Base-by-base conservation (phyloP, 35 echinoderm and acorn worm species). In the Apostichopus japonicus region DNA sequence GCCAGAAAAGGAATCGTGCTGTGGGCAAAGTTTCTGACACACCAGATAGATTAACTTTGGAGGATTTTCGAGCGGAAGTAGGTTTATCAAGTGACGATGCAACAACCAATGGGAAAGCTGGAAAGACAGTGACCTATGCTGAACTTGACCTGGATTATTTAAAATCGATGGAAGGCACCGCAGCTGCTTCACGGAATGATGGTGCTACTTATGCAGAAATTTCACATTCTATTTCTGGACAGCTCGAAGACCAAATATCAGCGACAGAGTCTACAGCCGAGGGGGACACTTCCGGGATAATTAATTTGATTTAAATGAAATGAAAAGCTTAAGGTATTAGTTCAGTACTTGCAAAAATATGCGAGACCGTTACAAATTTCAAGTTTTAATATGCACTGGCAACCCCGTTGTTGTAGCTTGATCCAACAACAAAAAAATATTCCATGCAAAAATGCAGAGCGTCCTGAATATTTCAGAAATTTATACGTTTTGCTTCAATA, bases 61-160 rank as follows among this genome's bases (percentile, higher is more conserved):
- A 82, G 79, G 44, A 82, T 10, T 82, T 82, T 54, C 54, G 44
- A 54, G 10, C 23, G 13, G 54, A 11, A 9, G 79, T 54, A 44
- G 79, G 33, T 82, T 54, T 54, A 51, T 16, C 79, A 56, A 23
- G 8, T 54, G 23, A 72, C 27, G 63, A 89, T 15, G 86, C 16
- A 6, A 22, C 16, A 89, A 53, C 52, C 77, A 91, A 91, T 25
- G 14, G 7, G 7, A 79, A 91, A 25, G 14, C 72, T 6, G 90
- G 52, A 10, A 54, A 55, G 54, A 79, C 71, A 17, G 19, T 91
- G 72, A 58, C 90, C 5, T 91, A 91, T 58, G 90, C 90, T 17
- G 90, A 91, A 53, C 90, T 91, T 53, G 90, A 91, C 77, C 16
- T 91, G 9, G 52, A 56, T 56, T 79, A 79, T 79, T 17, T 89